Base-by-base conservation (phyloP, 2,113 vertebrate species). In the Cercopithecus mona region DNA sequence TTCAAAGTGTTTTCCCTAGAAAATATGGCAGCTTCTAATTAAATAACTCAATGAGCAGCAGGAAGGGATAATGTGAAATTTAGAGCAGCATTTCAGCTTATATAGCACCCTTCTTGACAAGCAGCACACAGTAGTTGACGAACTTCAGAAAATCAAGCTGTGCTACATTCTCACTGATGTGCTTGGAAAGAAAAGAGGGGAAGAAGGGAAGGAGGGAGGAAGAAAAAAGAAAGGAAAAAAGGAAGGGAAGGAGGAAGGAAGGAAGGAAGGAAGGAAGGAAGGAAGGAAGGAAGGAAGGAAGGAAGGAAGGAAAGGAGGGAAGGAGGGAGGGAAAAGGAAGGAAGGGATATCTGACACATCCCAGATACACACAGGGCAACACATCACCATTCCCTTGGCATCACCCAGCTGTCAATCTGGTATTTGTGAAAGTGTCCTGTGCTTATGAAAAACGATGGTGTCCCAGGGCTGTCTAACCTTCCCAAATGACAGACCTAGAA, bases 1-100 rank as follows among this genome's bases (percentile, higher is more conserved):
- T 98, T 98, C 94, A 94, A 96, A 98, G 92, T 88, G 95, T 90
- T 98, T 98, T 97, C 97, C 95, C 96, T 98, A 93, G 96, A 98
- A 98, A 98, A 93, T 72, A 98, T 9, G 0, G 94, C 38, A 17
- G 90, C 84, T 97, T 93, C 98, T 98, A 98, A 99, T 98, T 98
- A 98, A 98, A 98, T 98, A 98, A 98, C 93, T 92, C 93, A 97
- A 97, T 82, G 84, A 98, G 98, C 97, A 98, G 96, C 73, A 83
- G 97, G 97, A 98, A 97, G 90, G 83, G 73, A 96, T 97, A 96
- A 97, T 32, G 40, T 94, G 97, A 97, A 98, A 98, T 98, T 97
- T 48, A 97, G 97, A 98, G 89, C 96, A 97, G 96, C 88, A 1
- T 97, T 98, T 96, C 97, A 95, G 97, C 61, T 98, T 93, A 86